These are phyloP conservation scores for Drosophila subsilvestris DNA, from an alignment of 2,888 invertebrate species.

Conservation along the genomic window DNA sequence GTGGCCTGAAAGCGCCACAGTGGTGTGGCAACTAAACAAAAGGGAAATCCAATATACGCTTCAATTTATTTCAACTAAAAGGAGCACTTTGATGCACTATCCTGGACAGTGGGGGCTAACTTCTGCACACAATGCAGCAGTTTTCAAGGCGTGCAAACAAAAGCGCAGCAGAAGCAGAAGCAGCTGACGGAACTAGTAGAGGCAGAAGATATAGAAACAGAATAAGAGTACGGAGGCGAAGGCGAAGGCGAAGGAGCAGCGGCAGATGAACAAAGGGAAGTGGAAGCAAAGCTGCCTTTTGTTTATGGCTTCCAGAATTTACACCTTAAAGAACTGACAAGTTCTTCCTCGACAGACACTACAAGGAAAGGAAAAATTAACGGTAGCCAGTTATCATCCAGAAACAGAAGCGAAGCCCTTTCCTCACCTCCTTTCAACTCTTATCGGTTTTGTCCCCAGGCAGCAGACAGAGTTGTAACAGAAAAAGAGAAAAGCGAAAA, in stretches of 20 bases:
- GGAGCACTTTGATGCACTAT: slow-evolving; percentile 13
- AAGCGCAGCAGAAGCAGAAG: slow-evolving; percentile 53
- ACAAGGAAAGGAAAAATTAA: slow-evolving; percentile 38
- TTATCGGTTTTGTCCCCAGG: slow-evolving; percentile 71
- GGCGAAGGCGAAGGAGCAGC: slow-evolving; percentile 2
- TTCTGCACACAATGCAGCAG: slow-evolving; percentile 68
- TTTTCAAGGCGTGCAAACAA: slow-evolving; percentile 69
- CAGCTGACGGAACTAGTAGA: slow-evolving; percentile 24
- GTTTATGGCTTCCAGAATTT: slow-evolving; percentile 81
- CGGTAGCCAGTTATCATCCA: slow-evolving; percentile 59
- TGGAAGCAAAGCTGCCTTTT: slow-evolving; percentile 56
- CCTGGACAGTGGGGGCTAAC: slow-evolving; percentile 38
- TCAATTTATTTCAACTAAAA: not conserved
- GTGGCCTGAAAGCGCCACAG: slow-evolving; percentile 37
- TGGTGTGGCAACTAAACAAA: not conserved
- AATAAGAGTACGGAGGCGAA: not conserved
- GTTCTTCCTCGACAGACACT: slow-evolving; percentile 13
- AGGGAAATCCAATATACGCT: not conserved
- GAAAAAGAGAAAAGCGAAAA: slow-evolving; percentile 32
- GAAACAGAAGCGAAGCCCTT: slow-evolving; percentile 27
- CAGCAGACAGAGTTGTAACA: slow-evolving; percentile 55
- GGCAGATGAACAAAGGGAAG: slow-evolving; percentile 37
- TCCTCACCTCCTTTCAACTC: slow-evolving; percentile 31
- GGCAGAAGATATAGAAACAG: slow-evolving; percentile 11
- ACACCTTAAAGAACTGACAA: slow-evolving; percentile 77